phyloP scores from a whole-genome alignment of 2,113 vertebrate species.

The Ptyas mucosa region DNA sequence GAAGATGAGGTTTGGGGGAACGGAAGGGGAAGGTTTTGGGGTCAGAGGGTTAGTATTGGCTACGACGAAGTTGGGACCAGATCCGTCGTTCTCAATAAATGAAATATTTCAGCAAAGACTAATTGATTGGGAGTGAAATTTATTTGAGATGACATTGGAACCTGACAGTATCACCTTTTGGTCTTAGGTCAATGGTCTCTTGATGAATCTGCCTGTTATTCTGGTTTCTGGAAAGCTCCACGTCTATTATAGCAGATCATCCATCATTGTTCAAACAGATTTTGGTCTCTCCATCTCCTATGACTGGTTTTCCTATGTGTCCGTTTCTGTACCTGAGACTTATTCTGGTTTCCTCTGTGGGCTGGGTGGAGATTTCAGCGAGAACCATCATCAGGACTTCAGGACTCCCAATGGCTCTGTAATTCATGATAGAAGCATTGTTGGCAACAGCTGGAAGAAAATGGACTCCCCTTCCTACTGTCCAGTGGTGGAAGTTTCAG shows the following conservation, averaged over 20 bases:
- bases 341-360: constrained; percentile 57
- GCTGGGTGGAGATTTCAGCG: constrained; percentile 64
- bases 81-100: too few relatives aligned
- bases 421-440: not conserved
- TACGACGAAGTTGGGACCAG: too few relatives aligned
- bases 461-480: not conserved
- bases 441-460: constrained; percentile 21
- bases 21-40: too few relatives aligned
- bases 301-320: constrained; percentile 41
- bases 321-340: constrained; percentile 50
- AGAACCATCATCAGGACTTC: not conserved
- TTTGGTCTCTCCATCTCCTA: constrained; percentile 4
- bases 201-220: not conserved
- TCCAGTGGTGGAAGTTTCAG: fast-evolving
- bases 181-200: not conserved
- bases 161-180: not conserved
- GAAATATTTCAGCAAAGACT: too few relatives aligned
- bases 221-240: not conserved
- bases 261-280: not conserved
- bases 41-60: too few relatives aligned
- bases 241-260: not conserved
- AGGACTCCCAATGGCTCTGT: not conserved
- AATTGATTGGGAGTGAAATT: too few relatives aligned
- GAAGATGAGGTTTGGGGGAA: too few relatives aligned
- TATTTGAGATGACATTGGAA: too few relatives aligned